Base-by-base conservation (phyloP, 2,888 invertebrate genomes). In the Brachyopa scutellaris region DNA sequence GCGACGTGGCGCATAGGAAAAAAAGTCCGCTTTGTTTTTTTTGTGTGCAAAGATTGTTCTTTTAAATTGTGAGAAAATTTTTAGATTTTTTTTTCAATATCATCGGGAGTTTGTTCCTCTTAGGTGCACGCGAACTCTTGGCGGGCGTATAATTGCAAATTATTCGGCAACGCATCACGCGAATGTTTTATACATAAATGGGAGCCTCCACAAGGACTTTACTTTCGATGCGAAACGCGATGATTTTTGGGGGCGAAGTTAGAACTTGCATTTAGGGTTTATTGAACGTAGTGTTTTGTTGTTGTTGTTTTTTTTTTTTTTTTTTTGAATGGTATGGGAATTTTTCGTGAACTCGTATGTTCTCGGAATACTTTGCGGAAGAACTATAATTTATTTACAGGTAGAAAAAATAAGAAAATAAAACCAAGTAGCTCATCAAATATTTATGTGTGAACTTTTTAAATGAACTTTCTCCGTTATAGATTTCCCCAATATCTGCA, bases 151-250 rank as follows among this genome's bases (percentile, higher is more conserved):
- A 77, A 82, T 82, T 77, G 70, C 70, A 36, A 77, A 82, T 77
- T 77, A 77, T 87, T 89, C 86, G 87, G 89, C 88, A 89, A 89
- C 89, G 89, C 88, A 89, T 89, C 89, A 89, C 89, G 89, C 89
- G 85, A 88, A 85, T 84, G 85, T 73, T 73, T 67, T 42, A 11
- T 57, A 19, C 57, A 4, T 23, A n/a, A n/a, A 29, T 38, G 29
- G 11, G 11, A 42, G 8, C 9, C 15, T 9, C 31, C 9, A 31
- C 15, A 78, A 72, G 53, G 59, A 61, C 42, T 17, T 31, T 70
- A 31, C 47, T 62, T 47, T 57, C 15, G 13, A 23, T 26, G 21
- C 29, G 11, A 55, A 62, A 62, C 59, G 7, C 23, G 78, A 72
- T 78, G 78, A 61, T 51, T 61, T 79, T 72, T 59, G 61, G 61